Conservation (phyloP, 2,888 invertebrate genomes). For the Diaphora mendica region DNA sequence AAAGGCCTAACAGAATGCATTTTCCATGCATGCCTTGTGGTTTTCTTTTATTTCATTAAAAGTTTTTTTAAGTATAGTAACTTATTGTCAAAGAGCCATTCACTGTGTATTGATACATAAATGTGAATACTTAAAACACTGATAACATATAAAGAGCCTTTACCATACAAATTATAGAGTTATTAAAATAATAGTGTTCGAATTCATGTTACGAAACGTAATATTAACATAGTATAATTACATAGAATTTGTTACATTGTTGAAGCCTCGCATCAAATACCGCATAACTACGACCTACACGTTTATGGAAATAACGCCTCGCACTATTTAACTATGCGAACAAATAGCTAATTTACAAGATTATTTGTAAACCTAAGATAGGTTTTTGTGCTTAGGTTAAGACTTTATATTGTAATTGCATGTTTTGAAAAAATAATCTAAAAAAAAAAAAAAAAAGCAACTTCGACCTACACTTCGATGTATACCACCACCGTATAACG, state of each 20-base stretch:
- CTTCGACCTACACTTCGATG: neutral
- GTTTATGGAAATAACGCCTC: conserved; percentile 34
- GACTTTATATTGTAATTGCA: too few species aligned
- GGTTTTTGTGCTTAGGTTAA: too few species aligned
- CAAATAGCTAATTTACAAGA: conserved; percentile 39
- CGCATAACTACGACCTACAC: conserved; percentile 16
- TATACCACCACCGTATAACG: neutral
- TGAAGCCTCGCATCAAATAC: neutral
- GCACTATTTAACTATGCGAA: conserved; percentile 17
- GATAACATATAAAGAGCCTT: neutral
- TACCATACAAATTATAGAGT: neutral
- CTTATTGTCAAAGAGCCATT: too few species aligned
- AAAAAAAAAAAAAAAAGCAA: too few species aligned
- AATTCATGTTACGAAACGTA: neutral
- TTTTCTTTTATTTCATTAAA: neutral
- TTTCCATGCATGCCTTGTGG: neutral
- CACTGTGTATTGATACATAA: neutral
- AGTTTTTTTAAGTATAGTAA: too few species aligned
- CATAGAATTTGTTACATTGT: neutral
- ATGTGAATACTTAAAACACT: neutral
- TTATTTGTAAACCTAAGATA: too few species aligned
- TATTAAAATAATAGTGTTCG: neutral
- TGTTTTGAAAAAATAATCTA: too few species aligned
- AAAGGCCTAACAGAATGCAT: neutral
- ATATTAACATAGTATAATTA: neutral